Base-by-base conservation (phyloP, 64 coral and sea anemone species). In the Catalaphyllia jardinei region DNA sequence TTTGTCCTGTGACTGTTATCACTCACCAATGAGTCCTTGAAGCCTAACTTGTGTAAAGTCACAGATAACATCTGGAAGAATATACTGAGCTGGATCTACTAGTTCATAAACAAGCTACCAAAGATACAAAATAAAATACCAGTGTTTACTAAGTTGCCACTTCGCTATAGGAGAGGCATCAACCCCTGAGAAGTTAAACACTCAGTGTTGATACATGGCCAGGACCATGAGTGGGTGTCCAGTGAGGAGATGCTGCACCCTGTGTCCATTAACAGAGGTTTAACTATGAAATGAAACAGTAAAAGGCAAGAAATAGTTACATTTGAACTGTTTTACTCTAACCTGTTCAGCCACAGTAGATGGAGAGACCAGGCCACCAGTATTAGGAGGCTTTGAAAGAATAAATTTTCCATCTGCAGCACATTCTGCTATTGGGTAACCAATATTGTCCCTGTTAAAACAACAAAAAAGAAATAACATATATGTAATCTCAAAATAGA, bases 401-500 rank as follows among this genome's bases (percentile, higher is more conserved):
- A 99, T 88, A 65, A 95, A 99, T 86, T 52, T 99, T 0, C 97
- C 97, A 91, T 99, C 97, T 67, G 77, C 69, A 86, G 96, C 88
- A 89, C 97, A 99, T 30, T 95, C 93, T 7, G 90, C 97, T 74
- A 99, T 95, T 35, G 97, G 97, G 65, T 91, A 99, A n/a, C 97
- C 97, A 86, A 99, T 99, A 60, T 91, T 95, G 25, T 99, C 97
- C 97, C 97, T 99, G 31, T 83, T 63, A 35, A 79, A 28, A 72
- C 22, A 83, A 65, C 73, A 75, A 31, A 3, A 63, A 42, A 39
- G 28, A 22, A 38, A 83, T 57, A 14, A 1, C 0, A 16, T 57
- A n/a, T n/a, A n/a, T n/a, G n/a, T n/a, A 9, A 57, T 57, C 11
- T 14, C 0, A 15, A 57, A 14, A 57, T 57, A 57, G 11, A 57